Conservation (phyloP, 2,113 vertebrate species). For the Tauraco erythrolophus region DNA sequence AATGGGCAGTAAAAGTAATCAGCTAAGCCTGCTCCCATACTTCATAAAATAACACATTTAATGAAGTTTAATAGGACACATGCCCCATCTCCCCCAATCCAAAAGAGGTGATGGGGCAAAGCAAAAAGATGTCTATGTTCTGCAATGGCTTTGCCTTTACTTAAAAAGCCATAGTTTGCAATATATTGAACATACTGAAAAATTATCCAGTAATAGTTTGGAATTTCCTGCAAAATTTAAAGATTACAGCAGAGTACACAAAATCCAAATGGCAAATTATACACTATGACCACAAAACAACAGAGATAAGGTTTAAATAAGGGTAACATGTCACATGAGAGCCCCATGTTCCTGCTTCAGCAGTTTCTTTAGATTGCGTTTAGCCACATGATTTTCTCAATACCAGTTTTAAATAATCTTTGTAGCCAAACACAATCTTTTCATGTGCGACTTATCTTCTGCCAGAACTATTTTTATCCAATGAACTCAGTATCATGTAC, state of each 20-base stretch:
- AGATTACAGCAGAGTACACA: constrained; percentile 28
- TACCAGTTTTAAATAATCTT: constrained; percentile 66
- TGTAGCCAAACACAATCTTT: constrained; percentile 51
- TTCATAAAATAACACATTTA: background rate
- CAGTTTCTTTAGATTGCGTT: constrained; percentile 48
- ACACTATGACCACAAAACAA: constrained; percentile 45
- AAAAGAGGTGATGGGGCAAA: background rate
- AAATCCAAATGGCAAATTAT: constrained; percentile 71
- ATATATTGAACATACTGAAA: constrained; percentile 8
- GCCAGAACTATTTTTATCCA: constrained; percentile 67
- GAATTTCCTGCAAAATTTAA: constrained; percentile 63
- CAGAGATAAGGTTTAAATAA: constrained; percentile 57
- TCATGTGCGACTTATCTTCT: constrained; percentile 54
- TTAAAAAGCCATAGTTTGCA: constrained; percentile 20
- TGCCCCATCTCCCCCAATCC: background rate
- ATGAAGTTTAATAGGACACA: background rate
- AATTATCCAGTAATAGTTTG: constrained; percentile 28
- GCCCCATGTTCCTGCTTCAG: constrained; percentile 27
- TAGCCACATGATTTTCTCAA: constrained; percentile 67
- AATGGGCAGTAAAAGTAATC: background rate
- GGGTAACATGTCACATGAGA: background rate
- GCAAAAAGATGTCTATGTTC: background rate
- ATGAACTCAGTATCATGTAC: background rate
- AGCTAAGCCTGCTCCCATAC: background rate
- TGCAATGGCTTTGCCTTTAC: background rate